Evolutionary conservation across 2,888 invertebrate genomes (phyloP).

Genomic region (Amaurobius ferox): DNA sequence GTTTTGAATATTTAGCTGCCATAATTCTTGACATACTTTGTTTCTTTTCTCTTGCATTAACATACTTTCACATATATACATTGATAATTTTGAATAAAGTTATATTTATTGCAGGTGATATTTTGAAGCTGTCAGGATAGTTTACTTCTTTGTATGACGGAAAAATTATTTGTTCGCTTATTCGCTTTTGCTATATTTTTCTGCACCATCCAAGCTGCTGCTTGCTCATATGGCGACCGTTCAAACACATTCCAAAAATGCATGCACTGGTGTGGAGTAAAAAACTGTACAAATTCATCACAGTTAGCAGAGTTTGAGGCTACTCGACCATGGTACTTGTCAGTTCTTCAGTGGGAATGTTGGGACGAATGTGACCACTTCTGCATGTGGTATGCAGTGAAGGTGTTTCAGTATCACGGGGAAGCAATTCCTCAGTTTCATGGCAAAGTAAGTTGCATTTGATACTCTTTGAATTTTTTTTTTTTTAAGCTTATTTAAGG

Average conservation of each 20-base stretch:
- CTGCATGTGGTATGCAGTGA: constrained; percentile 95
- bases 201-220: not conserved
- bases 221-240: constrained; percentile 73
- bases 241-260: constrained; percentile 70
- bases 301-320: constrained; percentile 64
- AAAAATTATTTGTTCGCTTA: constrained; percentile 19
- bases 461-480: too few species aligned
- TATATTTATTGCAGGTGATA: too few species aligned
- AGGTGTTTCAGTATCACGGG: constrained; percentile 82
- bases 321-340: constrained; percentile 74
- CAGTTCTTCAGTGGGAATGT: constrained; percentile 86
- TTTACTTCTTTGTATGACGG: constrained; percentile 45
- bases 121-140: too few species aligned
- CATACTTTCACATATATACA: too few species aligned
- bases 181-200: not conserved
- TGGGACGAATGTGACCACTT: constrained; percentile 90
- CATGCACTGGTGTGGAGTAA: constrained; percentile 60
- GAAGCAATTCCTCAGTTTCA: constrained; percentile 89
- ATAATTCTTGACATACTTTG: too few species aligned
- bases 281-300: constrained; percentile 69
- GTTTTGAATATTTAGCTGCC: too few species aligned
- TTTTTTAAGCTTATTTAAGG: too few species aligned
- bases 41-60: too few species aligned
- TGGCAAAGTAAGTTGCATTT: constrained; percentile 85
- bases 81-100: too few species aligned